phyloP scores from a whole-genome alignment of 2,113 vertebrate genomes.

The Hypocryptadius cinnamomeus region DNA sequence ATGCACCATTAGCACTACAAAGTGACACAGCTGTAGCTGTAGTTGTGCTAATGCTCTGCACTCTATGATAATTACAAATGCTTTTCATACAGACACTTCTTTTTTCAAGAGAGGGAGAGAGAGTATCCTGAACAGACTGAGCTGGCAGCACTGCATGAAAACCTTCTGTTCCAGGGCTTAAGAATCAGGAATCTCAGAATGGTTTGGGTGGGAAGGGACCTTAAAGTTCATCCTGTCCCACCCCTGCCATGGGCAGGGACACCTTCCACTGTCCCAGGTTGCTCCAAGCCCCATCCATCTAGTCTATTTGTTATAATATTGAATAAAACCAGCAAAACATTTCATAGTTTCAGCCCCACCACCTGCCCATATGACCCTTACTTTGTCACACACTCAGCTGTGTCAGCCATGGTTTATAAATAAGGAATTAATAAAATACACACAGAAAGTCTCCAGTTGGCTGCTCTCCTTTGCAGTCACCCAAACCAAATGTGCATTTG shows the following conservation, averaged over 20 bases:
- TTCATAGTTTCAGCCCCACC: neutral
- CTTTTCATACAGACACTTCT: neutral
- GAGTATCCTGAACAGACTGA: neutral
- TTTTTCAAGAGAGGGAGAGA: neutral
- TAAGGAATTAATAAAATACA: neutral
- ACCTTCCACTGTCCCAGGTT: neutral
- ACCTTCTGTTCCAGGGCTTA: neutral
- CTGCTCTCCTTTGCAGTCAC: neutral
- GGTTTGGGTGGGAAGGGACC: neutral
- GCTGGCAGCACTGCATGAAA: neutral
- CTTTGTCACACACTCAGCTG: too few species aligned
- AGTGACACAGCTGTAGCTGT: constrained; percentile 35
- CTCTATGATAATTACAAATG: constrained; percentile 38
- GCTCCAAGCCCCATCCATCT: neutral
- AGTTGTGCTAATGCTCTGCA: constrained; percentile 16
- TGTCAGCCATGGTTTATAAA: neutral
- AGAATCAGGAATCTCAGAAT: neutral
- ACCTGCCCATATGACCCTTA: neutral
- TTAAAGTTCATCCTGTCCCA: neutral
- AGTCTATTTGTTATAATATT: neutral
- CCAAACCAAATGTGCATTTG: neutral
- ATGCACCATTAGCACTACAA: constrained; percentile 22
- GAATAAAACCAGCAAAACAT: neutral
- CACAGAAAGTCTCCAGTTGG: neutral
- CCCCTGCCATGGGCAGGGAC: neutral